Evolutionary conservation across 2,797 vertebrate species (phyloP).

Genomic region (Anguilla pacifica): DNA sequence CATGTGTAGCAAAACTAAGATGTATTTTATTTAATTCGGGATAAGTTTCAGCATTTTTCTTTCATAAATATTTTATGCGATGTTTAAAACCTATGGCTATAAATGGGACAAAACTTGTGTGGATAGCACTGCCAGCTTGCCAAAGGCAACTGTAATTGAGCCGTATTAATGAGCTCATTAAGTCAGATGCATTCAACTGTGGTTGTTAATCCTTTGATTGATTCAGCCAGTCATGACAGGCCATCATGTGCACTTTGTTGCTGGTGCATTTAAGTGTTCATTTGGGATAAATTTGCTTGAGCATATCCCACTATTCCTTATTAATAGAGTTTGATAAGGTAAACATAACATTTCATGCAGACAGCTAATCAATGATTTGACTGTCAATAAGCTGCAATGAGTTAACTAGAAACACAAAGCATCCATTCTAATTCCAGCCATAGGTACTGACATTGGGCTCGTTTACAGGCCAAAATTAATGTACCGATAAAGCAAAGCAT

Average conservation of each 20-base stretch:
- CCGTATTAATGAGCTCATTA: constrained; percentile 1
- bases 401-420: background rate
- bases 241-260: background rate
- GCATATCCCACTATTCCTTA: background rate
- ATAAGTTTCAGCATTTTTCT: background rate
- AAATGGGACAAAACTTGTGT: background rate
- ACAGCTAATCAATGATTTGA: constrained; percentile 11
- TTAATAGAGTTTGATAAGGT: background rate
- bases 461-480: background rate
- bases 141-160: background rate
- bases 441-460: background rate
- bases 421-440: background rate
- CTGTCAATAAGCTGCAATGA: background rate
- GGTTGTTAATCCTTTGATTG: background rate
- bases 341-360: background rate
- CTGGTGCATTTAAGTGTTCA: background rate
- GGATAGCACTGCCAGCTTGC: too few species aligned
- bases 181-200: background rate
- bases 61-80: background rate
- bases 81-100: background rate
- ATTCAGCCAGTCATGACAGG: background rate
- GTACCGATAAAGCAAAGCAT: background rate
- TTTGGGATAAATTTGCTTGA: background rate
- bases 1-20: background rate
- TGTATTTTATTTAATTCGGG: background rate